Base-by-base conservation (phyloP, 1,140 invertebrate genomes). In the Matsumurasca onukii region DNA sequence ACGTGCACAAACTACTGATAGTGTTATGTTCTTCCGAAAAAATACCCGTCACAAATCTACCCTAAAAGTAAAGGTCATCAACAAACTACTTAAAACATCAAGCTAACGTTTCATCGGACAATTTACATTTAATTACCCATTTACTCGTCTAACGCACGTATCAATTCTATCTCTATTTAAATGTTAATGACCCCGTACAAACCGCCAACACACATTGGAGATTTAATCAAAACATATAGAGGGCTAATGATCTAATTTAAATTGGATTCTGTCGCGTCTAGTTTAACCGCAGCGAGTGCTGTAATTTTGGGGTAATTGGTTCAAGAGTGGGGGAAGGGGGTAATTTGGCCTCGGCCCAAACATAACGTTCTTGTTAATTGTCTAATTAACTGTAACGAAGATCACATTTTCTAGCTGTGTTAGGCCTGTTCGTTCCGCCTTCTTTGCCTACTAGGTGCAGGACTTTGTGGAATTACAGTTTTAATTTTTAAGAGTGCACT, bases 211-310 rank as follows among this genome's bases (percentile, higher is more conserved):
- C n/a, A 34, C 61, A 34, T 3, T 31, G 61, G 39, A 63, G 15
- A 63, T 29, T 34, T 63, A 34, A 63, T 63, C 29, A 34, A 63
- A 63, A 63, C 39, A 63, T 63, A 63, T n/a, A n/a, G n/a, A n/a
- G n/a, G n/a, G n/a, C n/a, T n/a, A n/a, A n/a, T n/a, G 61, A 17
- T 59, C 29, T 59, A 63, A 63, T 63, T 63, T 63, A 63, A 31
- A 63, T 63, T 63, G 27, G 61, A 34, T 34, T 27, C 55, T 31
- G 31, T 15, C 17, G 17, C 27, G 61, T 65, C 55, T 39, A 39
- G 34, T n/a, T n/a, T n/a, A 20, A 20, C 5, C n/a, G 49, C 3
- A 51, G 17, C n/a, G 5, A 5, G 49, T n/a, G n/a, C n/a, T 51
- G 49, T 51, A 51, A 51, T 51, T 51, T 51, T n/a, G 49, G 49